phyloP scores from a whole-genome alignment of 1,140 invertebrate genomes.

The Tetragonula clypearis region DNA sequence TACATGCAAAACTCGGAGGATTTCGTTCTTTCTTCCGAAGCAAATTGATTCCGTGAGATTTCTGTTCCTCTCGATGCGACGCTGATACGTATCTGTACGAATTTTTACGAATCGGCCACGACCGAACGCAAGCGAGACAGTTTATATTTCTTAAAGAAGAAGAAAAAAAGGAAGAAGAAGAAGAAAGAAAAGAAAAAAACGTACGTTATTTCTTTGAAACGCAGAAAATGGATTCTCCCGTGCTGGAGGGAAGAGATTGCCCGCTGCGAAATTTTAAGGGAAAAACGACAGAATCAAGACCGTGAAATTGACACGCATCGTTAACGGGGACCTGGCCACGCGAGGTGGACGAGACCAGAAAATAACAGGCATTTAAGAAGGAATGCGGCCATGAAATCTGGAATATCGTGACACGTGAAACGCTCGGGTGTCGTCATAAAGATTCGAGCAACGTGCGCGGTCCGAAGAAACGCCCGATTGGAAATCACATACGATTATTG shows the following conservation, averaged over 20 bases:
- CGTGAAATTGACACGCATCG: neutral
- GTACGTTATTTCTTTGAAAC: too few relatives aligned
- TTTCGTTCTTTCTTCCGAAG: neutral
- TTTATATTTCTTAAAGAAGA: too few relatives aligned
- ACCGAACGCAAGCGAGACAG: too few relatives aligned
- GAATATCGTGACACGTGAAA: neutral
- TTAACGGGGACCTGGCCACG: neutral
- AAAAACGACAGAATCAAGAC: neutral
- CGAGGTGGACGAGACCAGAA: neutral
- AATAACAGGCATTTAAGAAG: neutral
- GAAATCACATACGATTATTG: too few relatives aligned
- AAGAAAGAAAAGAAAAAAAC: too few relatives aligned
- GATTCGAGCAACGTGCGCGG: neutral
- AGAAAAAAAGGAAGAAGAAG: too few relatives aligned
- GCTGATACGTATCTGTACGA: too few relatives aligned
- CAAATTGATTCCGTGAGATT: conserved; percentile 3
- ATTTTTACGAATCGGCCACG: neutral
- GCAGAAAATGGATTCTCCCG: too few relatives aligned
- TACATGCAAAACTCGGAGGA: neutral
- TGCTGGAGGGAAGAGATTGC: too few relatives aligned
- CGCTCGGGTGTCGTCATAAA: neutral
- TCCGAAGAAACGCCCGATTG: neutral
- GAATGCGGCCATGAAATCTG: conserved; percentile 16
- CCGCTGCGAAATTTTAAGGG: too few relatives aligned
- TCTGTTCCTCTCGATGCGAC: neutral